These are phyloP conservation scores for Emys orbicularis DNA, from an alignment of 2,797 vertebrate genomes.

Conservation along the genomic window DNA sequence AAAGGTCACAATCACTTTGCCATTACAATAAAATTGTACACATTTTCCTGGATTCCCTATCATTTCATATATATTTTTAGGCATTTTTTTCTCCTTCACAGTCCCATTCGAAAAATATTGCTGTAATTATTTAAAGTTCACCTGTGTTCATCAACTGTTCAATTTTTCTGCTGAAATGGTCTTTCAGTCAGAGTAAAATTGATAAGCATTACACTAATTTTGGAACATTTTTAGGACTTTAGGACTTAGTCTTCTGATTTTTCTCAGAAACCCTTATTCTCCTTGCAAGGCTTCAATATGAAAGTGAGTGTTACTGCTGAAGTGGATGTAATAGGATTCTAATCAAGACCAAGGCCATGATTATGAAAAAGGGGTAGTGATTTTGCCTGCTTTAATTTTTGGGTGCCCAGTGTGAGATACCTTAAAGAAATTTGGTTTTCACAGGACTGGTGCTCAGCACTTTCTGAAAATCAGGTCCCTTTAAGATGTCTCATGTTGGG, in stretches of 20 bases:
- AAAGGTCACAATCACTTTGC: neutral
- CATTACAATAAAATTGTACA: rapidly evolving
- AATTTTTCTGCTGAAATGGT: rapidly evolving
- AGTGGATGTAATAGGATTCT: neutral
- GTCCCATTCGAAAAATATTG: neutral
- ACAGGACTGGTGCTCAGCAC: neutral
- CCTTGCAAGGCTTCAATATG: neutral
- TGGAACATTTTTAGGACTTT: neutral
- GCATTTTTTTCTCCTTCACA: neutral
- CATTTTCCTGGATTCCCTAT: neutral
- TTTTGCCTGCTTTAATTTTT: neutral
- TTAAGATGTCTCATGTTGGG: neutral
- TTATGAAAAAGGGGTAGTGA: neutral
- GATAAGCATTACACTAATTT: neutral
- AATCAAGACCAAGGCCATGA: neutral
- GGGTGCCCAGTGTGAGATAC: neutral
- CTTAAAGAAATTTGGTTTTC: neutral
- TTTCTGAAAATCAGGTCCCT: neutral
- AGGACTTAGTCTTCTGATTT: neutral
- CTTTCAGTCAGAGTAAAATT: neutral
- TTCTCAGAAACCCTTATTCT: neutral
- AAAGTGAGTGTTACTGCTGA: neutral
- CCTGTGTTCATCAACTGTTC: neutral
- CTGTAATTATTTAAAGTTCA: neutral
- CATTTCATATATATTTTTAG: neutral